Conservation (phyloP, 2,113 vertebrate species). For the Hypocryptadius cinnamomeus region DNA sequence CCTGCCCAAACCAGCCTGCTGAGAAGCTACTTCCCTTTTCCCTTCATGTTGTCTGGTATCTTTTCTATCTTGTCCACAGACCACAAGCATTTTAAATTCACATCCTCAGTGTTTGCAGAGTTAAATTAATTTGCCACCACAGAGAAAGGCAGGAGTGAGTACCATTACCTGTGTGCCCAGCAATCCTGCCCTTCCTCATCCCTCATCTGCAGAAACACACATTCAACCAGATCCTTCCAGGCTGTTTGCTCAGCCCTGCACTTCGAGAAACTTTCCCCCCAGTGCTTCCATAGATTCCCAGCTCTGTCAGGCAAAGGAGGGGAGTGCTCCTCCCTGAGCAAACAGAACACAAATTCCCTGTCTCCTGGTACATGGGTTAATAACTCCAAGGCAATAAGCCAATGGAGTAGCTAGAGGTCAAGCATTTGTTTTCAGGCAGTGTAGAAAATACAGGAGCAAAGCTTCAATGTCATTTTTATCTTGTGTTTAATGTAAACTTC, state of each 20-base stretch:
- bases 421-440: slow-evolving; percentile 17
- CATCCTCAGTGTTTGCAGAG: not conserved
- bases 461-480: slow-evolving; percentile 49
- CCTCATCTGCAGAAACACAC: not conserved
- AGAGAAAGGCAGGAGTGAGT: not conserved
- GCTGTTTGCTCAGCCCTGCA: not conserved
- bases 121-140: not conserved
- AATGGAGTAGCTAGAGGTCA: not conserved
- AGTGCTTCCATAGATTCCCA: not conserved
- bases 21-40: not conserved
- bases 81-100: not conserved
- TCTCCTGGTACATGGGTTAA: not conserved
- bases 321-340: not conserved
- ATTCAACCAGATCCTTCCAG: not conserved
- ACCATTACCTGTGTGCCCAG: not conserved
- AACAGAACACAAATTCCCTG: not conserved
- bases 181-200: not conserved
- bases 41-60: rapidly evolving
- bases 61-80: not conserved
- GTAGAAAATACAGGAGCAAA: slow-evolving; percentile 4
- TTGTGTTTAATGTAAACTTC: slow-evolving; percentile 40
- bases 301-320: not conserved
- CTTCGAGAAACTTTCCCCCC: not conserved
- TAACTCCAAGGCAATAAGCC: not conserved
- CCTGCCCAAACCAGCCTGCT: not conserved